A percentile compares a stretch with the other conserved stretches of the same genome.
Conservation (phyloP, 1,140 invertebrate species). For the Eupeodes corollae region DNA sequence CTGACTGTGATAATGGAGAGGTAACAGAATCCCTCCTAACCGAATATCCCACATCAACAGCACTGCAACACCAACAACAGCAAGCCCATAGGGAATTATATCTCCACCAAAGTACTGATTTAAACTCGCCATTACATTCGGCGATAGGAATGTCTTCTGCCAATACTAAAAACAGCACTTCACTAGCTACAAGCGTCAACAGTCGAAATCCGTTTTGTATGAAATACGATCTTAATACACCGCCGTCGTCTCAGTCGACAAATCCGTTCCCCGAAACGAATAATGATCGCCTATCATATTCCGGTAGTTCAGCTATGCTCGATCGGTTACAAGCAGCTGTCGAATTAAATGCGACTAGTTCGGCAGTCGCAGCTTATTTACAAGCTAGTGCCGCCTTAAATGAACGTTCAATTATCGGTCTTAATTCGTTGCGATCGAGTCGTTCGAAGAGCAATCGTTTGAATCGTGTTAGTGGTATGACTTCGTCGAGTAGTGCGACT, state of each 20-base stretch:
- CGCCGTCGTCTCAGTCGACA: conserved; percentile 25
- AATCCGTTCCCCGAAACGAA: conserved; percentile 24
- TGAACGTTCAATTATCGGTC: background rate
- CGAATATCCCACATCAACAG: conserved; percentile 37
- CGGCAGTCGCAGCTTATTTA: background rate
- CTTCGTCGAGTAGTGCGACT: conserved; percentile 42
- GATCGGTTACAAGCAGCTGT: conserved; percentile 8
- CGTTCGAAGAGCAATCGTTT: conserved; percentile 14
- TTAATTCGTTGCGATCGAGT: background rate
- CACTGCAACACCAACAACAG: conserved; percentile 12
- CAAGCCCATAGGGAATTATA: conserved; percentile 26
- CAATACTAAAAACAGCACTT: conserved; percentile 6
- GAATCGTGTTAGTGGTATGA: conserved; percentile 40
- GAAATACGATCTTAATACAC: background rate
- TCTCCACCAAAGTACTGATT: conserved; percentile 38
- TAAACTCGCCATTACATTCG: conserved; percentile 18
- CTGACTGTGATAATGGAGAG: conserved; percentile 46
- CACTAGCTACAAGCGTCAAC: background rate
- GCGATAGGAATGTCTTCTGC: conserved; percentile 7
- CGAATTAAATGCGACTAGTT: background rate
- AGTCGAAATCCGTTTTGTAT: background rate
- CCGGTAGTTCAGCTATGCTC: conserved; percentile 13
- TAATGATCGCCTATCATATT: conserved; percentile 11
- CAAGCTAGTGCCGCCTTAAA: conserved; percentile 5
- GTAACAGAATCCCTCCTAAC: conserved; percentile 30